phyloP scores from a whole-genome alignment of 2,113 vertebrate species.

The Neolamprologus devosi region DNA sequence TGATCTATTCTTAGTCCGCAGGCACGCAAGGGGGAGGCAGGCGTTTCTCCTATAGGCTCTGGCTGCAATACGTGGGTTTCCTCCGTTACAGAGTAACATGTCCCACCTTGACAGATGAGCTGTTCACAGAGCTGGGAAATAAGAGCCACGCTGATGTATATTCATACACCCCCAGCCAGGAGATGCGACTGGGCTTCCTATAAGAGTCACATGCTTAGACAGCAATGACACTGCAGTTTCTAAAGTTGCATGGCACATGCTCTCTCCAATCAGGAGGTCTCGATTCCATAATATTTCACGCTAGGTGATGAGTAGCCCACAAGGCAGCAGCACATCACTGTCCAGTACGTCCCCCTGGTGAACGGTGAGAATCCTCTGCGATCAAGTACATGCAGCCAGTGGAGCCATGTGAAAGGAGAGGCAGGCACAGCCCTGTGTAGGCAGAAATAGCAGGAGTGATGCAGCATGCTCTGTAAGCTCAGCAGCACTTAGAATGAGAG shows the following conservation, averaged over 20 bases:
- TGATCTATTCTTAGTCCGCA: slow-evolving; percentile 71
- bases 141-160: slow-evolving; percentile 1
- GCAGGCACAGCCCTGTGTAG: slow-evolving; percentile 31
- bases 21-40: slow-evolving; percentile 20
- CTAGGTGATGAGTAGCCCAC: not conserved
- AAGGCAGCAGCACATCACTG: not conserved
- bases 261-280: not conserved
- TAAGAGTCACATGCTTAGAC: slow-evolving; percentile 9
- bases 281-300: not conserved
- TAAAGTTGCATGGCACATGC: slow-evolving; percentile 33
- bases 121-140: not conserved
- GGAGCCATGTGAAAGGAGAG: slow-evolving; percentile 21
- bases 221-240: slow-evolving; percentile 60
- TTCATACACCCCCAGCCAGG: not conserved
- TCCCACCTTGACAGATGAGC: slow-evolving; percentile 43
- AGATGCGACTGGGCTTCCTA: not conserved
- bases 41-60: slow-evolving; percentile 38
- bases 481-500: slow-evolving; percentile 4
- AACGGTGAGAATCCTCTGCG: not conserved
- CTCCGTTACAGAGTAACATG: not conserved
- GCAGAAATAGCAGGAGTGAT: slow-evolving; percentile 50
- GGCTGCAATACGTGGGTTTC: slow-evolving; percentile 42
- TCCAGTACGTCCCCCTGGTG: not conserved
- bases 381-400: not conserved
- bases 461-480: slow-evolving; percentile 30